Conservation (phyloP, 2,797 vertebrate species). For the Brachymystax lenok region DNA sequence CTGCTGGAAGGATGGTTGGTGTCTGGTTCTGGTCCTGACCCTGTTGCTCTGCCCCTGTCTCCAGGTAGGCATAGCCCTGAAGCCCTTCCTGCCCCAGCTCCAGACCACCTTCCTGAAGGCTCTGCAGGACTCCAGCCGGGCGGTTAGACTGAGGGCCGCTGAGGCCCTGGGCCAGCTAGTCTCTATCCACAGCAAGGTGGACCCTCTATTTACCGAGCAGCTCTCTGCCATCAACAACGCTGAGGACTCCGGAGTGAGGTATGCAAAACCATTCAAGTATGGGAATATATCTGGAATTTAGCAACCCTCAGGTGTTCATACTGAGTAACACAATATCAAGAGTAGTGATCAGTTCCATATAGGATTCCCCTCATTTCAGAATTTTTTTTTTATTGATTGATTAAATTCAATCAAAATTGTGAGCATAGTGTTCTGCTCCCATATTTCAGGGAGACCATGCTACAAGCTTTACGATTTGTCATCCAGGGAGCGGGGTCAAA, state of each 20-base stretch:
- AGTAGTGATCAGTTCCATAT: not conserved
- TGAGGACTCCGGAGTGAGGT: constrained; percentile 95
- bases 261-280: constrained; percentile 16
- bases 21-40: not conserved
- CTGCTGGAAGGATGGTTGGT: not conserved
- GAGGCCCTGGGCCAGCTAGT: constrained; percentile 95
- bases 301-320: not conserved
- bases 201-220: constrained; percentile 94
- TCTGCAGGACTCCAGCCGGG: constrained; percentile 91
- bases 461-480: constrained; percentile 94
- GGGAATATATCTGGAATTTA: not conserved
- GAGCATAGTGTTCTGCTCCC: not conserved
- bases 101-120: constrained; percentile 99
- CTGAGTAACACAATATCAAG: not conserved
- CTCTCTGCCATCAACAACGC: constrained; percentile 88
- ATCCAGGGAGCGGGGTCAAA: constrained; percentile 94
- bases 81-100: constrained; percentile 96
- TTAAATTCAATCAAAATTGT: not conserved
- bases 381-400: not conserved
- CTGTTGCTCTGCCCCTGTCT: constrained; percentile 4
- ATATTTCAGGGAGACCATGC: constrained; percentile 90
- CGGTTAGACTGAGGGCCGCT: constrained; percentile 90
- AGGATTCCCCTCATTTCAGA: not conserved
- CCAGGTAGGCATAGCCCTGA: constrained; percentile 94
- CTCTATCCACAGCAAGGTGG: constrained; percentile 94